A percentile compares a stretch with the other conserved stretches of the same genome.
phyloP scores from a whole-genome alignment of 2,113 vertebrate genomes.

The Entomyzon cyanotis region DNA sequence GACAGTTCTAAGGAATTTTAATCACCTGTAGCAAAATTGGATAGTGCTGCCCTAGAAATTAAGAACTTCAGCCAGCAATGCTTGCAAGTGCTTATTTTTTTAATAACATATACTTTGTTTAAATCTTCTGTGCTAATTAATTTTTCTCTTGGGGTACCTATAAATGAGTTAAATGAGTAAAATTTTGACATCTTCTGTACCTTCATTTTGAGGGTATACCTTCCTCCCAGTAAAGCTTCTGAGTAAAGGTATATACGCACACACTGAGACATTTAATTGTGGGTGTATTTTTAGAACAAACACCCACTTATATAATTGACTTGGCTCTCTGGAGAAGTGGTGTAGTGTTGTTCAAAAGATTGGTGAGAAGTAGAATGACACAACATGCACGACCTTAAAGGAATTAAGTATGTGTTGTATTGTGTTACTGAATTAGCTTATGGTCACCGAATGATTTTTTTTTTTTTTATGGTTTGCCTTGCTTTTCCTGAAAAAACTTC shows the following conservation, averaged over 20 bases:
- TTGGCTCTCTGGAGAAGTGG: neutral
- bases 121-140: neutral
- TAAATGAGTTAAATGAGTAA: neutral
- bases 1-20: neutral
- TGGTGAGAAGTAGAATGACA: neutral
- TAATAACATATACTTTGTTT: neutral
- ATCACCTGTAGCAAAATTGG: neutral
- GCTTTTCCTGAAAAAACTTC: neutral
- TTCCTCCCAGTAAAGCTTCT: neutral
- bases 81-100: neutral
- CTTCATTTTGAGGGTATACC: neutral
- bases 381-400: neutral
- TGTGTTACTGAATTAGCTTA: neutral
- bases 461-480: neutral
- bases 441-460: neutral
- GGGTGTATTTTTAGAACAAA: constrained; percentile 5
- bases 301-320: neutral
- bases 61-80: neutral
- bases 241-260: neutral
- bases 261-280: neutral
- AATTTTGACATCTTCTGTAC: neutral
- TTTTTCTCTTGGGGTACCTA: neutral
- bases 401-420: neutral
- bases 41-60: neutral
- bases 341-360: neutral